Evolutionary conservation across 1,140 invertebrate genomes (phyloP).

Genomic region (Papilio helenus): DNA sequence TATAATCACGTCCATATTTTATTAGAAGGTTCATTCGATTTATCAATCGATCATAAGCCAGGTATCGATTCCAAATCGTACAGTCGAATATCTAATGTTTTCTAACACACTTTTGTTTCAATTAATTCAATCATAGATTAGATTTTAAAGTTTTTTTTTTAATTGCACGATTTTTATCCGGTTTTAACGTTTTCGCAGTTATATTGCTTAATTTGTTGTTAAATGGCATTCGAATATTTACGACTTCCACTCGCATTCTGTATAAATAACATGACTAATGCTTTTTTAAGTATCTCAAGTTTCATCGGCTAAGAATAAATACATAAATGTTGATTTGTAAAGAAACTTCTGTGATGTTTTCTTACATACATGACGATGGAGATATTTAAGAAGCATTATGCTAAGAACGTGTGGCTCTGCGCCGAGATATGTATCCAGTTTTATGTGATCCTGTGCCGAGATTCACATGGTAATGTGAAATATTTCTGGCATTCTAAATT

Average conservation of each 20-base stretch:
- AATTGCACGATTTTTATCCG: slow-evolving; percentile 44
- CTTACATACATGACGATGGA: slow-evolving; percentile 42
- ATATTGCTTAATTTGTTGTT: slow-evolving; percentile 37
- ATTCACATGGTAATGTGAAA: slow-evolving; percentile 72
- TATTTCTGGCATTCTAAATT: slow-evolving; percentile 54
- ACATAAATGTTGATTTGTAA: background rate
- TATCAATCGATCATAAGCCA: slow-evolving; percentile 55
- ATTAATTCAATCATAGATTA: slow-evolving; percentile 32
- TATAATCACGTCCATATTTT: slow-evolving; percentile 62
- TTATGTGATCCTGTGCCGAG: slow-evolving; percentile 55
- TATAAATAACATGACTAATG: slow-evolving; percentile 17
- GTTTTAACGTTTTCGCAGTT: slow-evolving; percentile 15
- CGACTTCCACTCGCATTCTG: background rate
- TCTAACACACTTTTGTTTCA: slow-evolving; percentile 44
- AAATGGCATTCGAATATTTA: slow-evolving; percentile 7
- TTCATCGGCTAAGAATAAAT: background rate
- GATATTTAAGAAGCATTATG: slow-evolving; percentile 48
- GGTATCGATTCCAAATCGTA: slow-evolving; percentile 41
- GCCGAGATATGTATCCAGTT: slow-evolving; percentile 64
- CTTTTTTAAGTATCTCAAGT: slow-evolving; percentile 21
- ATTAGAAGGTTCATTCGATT: slow-evolving; percentile 52
- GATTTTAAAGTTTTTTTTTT: slow-evolving; percentile 39
- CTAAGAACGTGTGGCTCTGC: slow-evolving; percentile 55
- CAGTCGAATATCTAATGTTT: slow-evolving; percentile 8
- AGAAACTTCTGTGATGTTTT: background rate